Evolutionary conservation across 2,888 invertebrate genomes (phyloP).

Genomic region (Trichacis sp.): DNA sequence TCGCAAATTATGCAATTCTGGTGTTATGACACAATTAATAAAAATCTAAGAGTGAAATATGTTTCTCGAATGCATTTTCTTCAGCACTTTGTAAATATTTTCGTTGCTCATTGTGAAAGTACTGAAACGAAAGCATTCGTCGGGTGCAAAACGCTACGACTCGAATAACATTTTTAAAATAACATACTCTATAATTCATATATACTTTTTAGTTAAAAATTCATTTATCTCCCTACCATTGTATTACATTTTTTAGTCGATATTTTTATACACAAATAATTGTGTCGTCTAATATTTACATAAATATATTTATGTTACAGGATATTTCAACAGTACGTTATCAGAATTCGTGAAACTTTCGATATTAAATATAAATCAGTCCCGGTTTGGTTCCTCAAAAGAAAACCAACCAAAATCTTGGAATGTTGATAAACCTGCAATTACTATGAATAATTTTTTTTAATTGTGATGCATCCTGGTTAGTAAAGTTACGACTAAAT

Average conservation of each 20-base stretch:
- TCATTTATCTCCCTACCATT: conserved; percentile 19
- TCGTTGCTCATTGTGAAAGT: background rate
- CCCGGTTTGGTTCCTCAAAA: conserved; percentile 27
- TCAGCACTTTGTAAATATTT: background rate
- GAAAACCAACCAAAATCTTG: conserved; percentile 39
- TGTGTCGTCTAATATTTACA: conserved; percentile 54
- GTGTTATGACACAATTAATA: conserved; percentile 30
- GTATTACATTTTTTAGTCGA: conserved; percentile 38
- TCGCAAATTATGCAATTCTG: conserved; percentile 21
- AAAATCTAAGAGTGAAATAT: conserved; percentile 31
- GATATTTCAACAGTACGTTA: conserved; percentile 47
- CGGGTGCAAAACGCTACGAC: background rate
- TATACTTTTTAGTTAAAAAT: conserved; percentile 29
- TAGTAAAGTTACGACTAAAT: conserved; percentile 46
- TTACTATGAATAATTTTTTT: conserved; percentile 7
- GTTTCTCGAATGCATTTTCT: conserved; percentile 8
- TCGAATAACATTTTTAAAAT: background rate
- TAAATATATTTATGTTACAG: conserved; percentile 56
- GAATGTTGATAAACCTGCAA: conserved; percentile 38
- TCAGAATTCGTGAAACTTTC: conserved; percentile 36
- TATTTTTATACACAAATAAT: conserved; percentile 54
- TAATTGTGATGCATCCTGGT: conserved; percentile 46
- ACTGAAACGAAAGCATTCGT: background rate
- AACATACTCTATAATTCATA: background rate
- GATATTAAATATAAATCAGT: conserved; percentile 33